Conservation (phyloP, 2,888 invertebrate genomes). For the Cyrtodaria siliqua region DNA sequence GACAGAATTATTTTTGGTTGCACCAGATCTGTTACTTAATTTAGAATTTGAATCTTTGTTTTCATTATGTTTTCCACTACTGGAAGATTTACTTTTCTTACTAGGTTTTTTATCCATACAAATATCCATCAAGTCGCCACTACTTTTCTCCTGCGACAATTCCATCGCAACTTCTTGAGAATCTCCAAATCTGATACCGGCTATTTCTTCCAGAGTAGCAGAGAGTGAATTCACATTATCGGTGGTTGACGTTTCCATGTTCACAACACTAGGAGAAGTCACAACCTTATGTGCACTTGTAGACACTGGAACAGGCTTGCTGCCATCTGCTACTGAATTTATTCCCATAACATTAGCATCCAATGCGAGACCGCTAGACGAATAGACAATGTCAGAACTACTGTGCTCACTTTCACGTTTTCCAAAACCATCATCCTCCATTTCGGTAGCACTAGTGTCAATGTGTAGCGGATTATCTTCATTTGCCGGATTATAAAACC, state of each 20-base stretch:
- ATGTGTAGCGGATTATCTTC: constrained; percentile 82
- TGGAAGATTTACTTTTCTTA: constrained; percentile 37
- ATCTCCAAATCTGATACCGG: constrained; percentile 53
- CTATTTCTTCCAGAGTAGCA: constrained; percentile 56
- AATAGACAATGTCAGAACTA: constrained; percentile 6
- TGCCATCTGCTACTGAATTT: constrained; percentile 39
- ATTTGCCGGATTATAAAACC: constrained; percentile 81
- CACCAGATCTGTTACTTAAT: constrained; percentile 15
- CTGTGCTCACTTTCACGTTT: constrained; percentile 24
- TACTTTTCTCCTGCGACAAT: constrained; percentile 10
- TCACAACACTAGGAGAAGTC: constrained; percentile 24
- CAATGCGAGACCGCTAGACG: constrained; percentile 6
- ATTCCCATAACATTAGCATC: constrained; percentile 41
- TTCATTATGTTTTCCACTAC: constrained; percentile 11
- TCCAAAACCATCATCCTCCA: constrained; percentile 65
- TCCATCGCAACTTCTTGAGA: constrained; percentile 22
- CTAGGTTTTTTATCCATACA: constrained; percentile 13
- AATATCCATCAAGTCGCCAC: constrained; percentile 23
- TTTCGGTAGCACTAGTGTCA: constrained; percentile 79
- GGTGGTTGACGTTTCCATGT: constrained; percentile 11
- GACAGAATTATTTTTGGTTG: constrained; percentile 4
- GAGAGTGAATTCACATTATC: constrained; percentile 61
- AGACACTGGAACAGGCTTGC: constrained; percentile 24
- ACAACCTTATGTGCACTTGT: constrained; percentile 16
- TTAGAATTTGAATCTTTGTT: constrained; percentile 32